These are phyloP conservation scores for Salpingus planirostris DNA, from an alignment of 2,888 invertebrate species.

Conservation along the genomic window DNA sequence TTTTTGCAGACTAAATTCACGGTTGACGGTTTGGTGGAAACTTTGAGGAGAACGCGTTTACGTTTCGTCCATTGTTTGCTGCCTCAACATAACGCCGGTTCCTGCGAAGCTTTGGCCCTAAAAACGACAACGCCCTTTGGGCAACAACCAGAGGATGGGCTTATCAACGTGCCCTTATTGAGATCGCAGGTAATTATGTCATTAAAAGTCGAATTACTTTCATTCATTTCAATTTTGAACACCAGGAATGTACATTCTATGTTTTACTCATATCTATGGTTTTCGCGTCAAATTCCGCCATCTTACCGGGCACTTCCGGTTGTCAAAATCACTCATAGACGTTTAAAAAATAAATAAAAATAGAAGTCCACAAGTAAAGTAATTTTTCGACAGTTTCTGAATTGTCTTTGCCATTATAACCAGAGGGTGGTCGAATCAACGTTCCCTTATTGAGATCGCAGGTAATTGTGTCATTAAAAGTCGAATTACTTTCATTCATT, in stretches of 20 bases:
- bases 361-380: too few relatives aligned
- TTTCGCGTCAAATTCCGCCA: too few relatives aligned
- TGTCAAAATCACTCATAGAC: too few relatives aligned
- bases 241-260: too few relatives aligned
- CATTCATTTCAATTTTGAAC: too few relatives aligned
- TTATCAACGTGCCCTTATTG: constrained; percentile 76
- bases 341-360: too few relatives aligned
- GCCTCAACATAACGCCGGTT: constrained; percentile 68
- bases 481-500: too few relatives aligned
- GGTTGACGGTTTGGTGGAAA: constrained; percentile 84
- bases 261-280: too few relatives aligned
- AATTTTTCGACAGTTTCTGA: too few relatives aligned
- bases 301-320: too few relatives aligned
- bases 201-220: too few relatives aligned
- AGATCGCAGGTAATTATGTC: constrained; percentile 67
- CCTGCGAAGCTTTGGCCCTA: constrained; percentile 47
- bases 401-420: too few relatives aligned
- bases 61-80: constrained; percentile 84
- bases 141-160: constrained; percentile 40
- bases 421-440: constrained; percentile 54
- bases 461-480: constrained; percentile 52
- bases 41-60: constrained; percentile 73
- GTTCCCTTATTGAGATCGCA: constrained; percentile 81
- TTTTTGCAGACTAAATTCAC: constrained; percentile 54
- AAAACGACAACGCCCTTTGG: constrained; percentile 41